These are phyloP conservation scores for Carterocephalus palaemon DNA, from an alignment of 2,888 invertebrate species.

Conservation along the genomic window DNA sequence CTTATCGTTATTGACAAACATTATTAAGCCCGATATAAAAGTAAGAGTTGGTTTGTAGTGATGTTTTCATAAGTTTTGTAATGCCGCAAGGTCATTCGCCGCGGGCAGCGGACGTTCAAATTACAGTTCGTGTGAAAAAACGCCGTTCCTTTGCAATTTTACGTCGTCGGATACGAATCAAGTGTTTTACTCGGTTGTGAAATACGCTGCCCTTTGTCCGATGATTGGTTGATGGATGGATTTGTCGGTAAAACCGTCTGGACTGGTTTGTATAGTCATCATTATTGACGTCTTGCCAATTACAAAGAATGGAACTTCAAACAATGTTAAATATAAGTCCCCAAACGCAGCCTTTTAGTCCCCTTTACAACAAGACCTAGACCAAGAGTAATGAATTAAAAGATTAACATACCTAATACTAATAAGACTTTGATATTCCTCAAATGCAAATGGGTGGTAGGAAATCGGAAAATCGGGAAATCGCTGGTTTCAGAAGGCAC, in stretches of 20 bases:
- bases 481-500: too few species aligned
- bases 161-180: conserved; percentile 41
- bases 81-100: conserved; percentile 44
- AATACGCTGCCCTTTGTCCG: conserved; percentile 26
- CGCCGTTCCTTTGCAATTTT: conserved; percentile 36
- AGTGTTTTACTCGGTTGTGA: conserved; percentile 29
- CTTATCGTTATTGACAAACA: conserved; percentile 17
- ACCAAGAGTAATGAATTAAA: too few species aligned
- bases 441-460: too few species aligned
- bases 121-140: conserved; percentile 61
- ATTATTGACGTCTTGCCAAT: too few species aligned
- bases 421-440: too few species aligned
- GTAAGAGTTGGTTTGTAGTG: conserved; percentile 38
- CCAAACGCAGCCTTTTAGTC: too few species aligned
- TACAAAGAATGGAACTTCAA: too few species aligned
- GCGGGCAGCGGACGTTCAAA: conserved; percentile 45
- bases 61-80: conserved; percentile 42
- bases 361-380: too few species aligned
- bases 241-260: neutral
- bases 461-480: too few species aligned
- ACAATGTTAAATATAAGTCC: too few species aligned
- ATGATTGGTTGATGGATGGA: conserved; percentile 9
- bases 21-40: conserved; percentile 32
- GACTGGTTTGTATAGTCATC: too few species aligned
- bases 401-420: too few species aligned